Percentiles rank a stretch among this genome's conserved stretches.
Evolutionary conservation across 2,888 invertebrate species (phyloP).

Genomic region (Lasioglossum villosulum): DNA sequence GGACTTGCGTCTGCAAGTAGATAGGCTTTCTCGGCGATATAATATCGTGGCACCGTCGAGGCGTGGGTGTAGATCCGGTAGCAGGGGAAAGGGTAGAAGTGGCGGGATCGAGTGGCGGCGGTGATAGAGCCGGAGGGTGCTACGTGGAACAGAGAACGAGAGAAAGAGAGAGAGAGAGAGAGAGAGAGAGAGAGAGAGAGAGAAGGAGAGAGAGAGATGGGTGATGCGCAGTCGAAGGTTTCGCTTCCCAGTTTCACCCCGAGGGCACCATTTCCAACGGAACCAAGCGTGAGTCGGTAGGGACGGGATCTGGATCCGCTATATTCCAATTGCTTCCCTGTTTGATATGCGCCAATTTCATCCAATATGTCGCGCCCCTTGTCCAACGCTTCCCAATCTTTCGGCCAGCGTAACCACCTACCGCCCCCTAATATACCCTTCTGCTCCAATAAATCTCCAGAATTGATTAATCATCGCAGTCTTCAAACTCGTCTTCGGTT

Average conservation of each 20-base stretch:
- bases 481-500: neutral
- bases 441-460: neutral
- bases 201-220: conserved; percentile 53
- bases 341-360: conserved; percentile 83
- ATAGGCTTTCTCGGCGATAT: conserved; percentile 59
- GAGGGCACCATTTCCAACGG: conserved; percentile 81
- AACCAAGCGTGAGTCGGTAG: conserved; percentile 73
- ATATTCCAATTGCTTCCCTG: conserved; percentile 82
- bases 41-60: conserved; percentile 46
- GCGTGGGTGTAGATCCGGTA: neutral
- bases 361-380: conserved; percentile 82
- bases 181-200: neutral
- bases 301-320: conserved; percentile 74
- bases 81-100: conserved; percentile 38
- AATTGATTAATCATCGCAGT: neutral
- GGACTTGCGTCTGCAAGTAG: conserved; percentile 56
- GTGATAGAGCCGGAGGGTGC: conserved; percentile 52
- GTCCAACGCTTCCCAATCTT: conserved; percentile 63
- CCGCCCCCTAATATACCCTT: neutral
- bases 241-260: conserved; percentile 78
- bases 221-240: conserved; percentile 75
- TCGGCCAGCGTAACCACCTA: conserved; percentile 31
- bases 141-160: conserved; percentile 29
- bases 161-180: neutral
- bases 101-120: conserved; percentile 46